Conservation (phyloP, 1,140 invertebrate species). For the Cryptotermes secundus region DNA sequence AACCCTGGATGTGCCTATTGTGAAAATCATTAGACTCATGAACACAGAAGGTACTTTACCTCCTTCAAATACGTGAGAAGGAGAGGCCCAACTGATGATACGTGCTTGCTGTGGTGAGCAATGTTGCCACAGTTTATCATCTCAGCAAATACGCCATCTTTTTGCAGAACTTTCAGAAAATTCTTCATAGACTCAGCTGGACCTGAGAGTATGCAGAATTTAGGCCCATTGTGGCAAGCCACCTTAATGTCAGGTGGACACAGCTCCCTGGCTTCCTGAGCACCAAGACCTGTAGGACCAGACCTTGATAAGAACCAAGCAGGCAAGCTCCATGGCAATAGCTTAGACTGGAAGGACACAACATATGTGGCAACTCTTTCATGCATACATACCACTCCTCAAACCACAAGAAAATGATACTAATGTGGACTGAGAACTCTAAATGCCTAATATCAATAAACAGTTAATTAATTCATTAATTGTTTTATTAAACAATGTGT, state of each 20-base stretch:
- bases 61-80: conserved; percentile 69
- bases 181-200: conserved; percentile 54
- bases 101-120: conserved; percentile 76
- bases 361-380: too few species aligned
- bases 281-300: background rate
- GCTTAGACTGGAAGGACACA: too few species aligned
- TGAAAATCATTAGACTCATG: too few species aligned
- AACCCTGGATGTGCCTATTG: too few species aligned
- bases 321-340: too few species aligned
- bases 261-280: conserved; percentile 76
- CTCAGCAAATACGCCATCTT: conserved; percentile 59
- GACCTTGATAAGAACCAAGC: too few species aligned
- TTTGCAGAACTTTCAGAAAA: conserved; percentile 52
- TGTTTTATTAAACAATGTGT: background rate
- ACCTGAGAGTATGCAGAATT: conserved; percentile 65
- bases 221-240: background rate
- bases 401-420: too few species aligned
- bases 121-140: conserved; percentile 68
- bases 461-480: background rate
- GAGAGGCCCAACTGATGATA: conserved; percentile 70
- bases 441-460: too few species aligned
- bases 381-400: too few species aligned
- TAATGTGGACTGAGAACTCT: too few species aligned
- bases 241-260: conserved; percentile 42
- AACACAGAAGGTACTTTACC: conserved; percentile 45